Evolutionary conservation across 2,113 vertebrate species (phyloP), one percentile per base, ranked within the genome.

Genomic region (Thunnus maccoyii): DNA sequence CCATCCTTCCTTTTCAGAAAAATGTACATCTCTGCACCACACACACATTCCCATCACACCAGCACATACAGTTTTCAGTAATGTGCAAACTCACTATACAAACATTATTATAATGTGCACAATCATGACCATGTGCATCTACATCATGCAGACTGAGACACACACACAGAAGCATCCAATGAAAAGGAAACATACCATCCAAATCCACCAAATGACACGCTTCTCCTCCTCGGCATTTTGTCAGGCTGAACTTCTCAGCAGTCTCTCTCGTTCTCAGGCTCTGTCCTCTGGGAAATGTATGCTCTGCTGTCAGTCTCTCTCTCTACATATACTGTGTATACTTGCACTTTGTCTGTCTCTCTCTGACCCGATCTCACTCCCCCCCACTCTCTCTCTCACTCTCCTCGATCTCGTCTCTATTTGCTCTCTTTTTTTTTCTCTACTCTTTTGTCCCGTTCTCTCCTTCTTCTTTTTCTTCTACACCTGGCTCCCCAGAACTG

Each of bases 201-300:
- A 0, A 96, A 97, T 84, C 98, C 98, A 72, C 97, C 97, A 78
- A 99, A 99, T 56, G 98, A 98, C 88, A 99, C 94, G 12, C 97
- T 99, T 92, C 98, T 97, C 83, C 96, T 98, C 66, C 97, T 96
- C 81, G 95, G 95, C 93, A 97, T 80, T 77, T 77, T 82, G 67
- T 30, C 78, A 70, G 78, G 78, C 63, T 90, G 75, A 68, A 84
- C 63, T 88, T 83, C 62, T 83, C 56, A 57, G 62, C 68, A 76
- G 79, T 78, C 68, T 86, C 13, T 78, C 72, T 83, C 13, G 11
- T 62, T 82, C 84, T 82, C 81, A 71, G 78, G 25, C 63, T 75
- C 50, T 51, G 60, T 80, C 88, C 72, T 67, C 62, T 68, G 78
- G 71, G 86, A 66, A 83, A 76, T 76, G 63, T 60, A 51, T 44